phyloP scores from a whole-genome alignment of 2,113 vertebrate genomes.

The Hippocampus abdominalis region DNA sequence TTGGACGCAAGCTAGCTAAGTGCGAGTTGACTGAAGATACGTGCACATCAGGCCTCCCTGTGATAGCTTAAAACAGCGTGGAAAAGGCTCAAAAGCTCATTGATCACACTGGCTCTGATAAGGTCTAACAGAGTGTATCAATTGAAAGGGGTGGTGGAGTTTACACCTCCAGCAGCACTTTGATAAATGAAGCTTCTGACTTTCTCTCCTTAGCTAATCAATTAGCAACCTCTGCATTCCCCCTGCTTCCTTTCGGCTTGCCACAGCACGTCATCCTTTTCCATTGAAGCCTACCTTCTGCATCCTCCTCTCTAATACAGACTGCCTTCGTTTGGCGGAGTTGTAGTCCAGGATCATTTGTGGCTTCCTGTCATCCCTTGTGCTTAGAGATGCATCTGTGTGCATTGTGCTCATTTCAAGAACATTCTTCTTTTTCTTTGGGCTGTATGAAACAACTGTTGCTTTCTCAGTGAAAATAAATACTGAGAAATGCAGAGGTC shows the following conservation, averaged over 20 bases:
- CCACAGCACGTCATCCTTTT: conserved; percentile 9
- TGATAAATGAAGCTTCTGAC: conserved; percentile 72
- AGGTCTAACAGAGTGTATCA: conserved; percentile 88
- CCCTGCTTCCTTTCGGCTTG: conserved; percentile 7
- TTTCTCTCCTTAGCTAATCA: conserved; percentile 78
- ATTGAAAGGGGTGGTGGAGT: conserved; percentile 79
- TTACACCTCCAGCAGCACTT: conserved; percentile 76
- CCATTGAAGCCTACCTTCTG: not conserved
- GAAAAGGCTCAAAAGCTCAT: conserved; percentile 79
- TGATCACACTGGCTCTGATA: conserved; percentile 79
- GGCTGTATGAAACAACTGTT: no score
- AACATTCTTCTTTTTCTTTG: no score
- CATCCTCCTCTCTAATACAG: not conserved
- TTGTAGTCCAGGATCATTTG: no score
- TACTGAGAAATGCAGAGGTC: no score
- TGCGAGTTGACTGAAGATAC: not conserved
- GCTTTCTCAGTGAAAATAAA: no score
- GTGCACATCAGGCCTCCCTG: conserved; percentile 78
- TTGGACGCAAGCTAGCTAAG: not conserved
- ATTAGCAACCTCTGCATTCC: conserved; percentile 76
- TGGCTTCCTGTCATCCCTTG: no score
- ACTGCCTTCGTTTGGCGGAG: no score
- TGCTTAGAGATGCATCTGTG: no score
- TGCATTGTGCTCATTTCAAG: no score
- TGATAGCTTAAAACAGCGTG: conserved; percentile 82